Evolutionary conservation across 2,113 vertebrate species (phyloP).

Genomic region (Petrocephalus microphthalmus): DNA sequence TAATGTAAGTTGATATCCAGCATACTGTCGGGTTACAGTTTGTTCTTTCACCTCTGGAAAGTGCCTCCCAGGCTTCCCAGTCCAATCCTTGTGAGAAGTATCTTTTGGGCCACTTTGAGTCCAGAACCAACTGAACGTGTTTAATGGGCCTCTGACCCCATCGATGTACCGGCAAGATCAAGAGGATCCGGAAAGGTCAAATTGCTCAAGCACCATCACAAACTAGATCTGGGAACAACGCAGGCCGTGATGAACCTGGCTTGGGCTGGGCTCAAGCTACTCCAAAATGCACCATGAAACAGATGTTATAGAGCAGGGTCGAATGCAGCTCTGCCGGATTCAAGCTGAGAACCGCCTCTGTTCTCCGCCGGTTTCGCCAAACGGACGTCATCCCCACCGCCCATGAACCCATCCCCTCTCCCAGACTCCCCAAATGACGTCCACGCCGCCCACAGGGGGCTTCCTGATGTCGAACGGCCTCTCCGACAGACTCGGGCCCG

Average conservation of each 20-base stretch:
- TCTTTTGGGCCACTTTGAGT: background rate
- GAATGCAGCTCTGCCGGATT: constrained; percentile 2
- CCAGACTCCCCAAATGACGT: constrained; percentile 21
- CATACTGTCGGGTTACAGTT: background rate
- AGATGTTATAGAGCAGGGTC: background rate
- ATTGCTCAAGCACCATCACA: background rate
- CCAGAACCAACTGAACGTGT: background rate
- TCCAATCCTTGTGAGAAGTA: background rate
- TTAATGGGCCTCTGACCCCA: background rate
- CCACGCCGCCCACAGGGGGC: background rate
- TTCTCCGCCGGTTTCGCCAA: background rate
- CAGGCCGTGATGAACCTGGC: background rate
- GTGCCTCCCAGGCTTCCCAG: background rate
- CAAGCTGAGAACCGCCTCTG: constrained; percentile 7
- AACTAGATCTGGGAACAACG: background rate
- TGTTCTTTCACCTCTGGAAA: background rate
- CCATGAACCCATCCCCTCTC: constrained; percentile 11
- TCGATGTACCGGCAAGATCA: background rate
- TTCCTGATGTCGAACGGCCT: background rate
- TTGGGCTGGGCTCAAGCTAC: background rate
- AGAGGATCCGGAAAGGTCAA: background rate
- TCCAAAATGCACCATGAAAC: background rate
- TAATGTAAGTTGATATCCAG: background rate
- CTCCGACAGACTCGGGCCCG: background rate
- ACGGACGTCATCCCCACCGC: background rate